A percentile compares a stretch with the other conserved stretches of the same genome.
These are phyloP conservation scores for Plusia festucae DNA, from an alignment of 2,888 invertebrate genomes.

Conservation along the genomic window DNA sequence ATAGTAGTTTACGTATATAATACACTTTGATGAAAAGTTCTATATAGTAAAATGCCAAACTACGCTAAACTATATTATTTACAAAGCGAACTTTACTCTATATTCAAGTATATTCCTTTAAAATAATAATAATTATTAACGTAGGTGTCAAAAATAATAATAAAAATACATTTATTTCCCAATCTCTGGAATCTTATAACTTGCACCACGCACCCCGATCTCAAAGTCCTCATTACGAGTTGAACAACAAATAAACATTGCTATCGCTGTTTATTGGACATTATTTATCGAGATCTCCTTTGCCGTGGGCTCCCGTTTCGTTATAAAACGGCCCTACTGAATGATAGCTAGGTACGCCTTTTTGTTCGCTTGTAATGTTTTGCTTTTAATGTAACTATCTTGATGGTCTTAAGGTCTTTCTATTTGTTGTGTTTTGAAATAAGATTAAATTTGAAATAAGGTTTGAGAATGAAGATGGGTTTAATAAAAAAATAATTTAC, in stretches of 20 bases:
- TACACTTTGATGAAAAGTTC: too few species aligned
- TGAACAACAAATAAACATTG: conserved; percentile 79
- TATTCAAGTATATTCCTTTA: too few species aligned
- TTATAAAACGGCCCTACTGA: conserved; percentile 32
- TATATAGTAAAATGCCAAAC: too few species aligned
- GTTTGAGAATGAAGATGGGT: neutral
- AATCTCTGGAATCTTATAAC: conserved; percentile 9
- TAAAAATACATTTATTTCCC: too few species aligned
- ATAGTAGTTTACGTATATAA: too few species aligned
- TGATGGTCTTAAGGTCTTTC: neutral
- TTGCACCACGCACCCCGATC: conserved; percentile 46
- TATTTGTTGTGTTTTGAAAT: neutral
- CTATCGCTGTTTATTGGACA: conserved; percentile 75
- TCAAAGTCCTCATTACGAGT: conserved; percentile 75
- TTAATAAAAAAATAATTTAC: neutral
- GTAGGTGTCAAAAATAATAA: too few species aligned
- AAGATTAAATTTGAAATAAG: too few species aligned
- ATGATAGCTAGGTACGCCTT: conserved; percentile 18
- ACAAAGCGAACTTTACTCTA: too few species aligned
- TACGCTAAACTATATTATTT: too few species aligned
- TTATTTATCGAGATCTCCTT: conserved; percentile 72
- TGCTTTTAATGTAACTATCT: conserved; percentile 13
- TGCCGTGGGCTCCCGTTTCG: conserved; percentile 45
- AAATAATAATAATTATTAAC: too few species aligned
- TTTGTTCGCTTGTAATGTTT: conserved; percentile 17